phyloP scores from a whole-genome alignment of 2,113 vertebrate genomes.

The Brachirus orientalis region DNA sequence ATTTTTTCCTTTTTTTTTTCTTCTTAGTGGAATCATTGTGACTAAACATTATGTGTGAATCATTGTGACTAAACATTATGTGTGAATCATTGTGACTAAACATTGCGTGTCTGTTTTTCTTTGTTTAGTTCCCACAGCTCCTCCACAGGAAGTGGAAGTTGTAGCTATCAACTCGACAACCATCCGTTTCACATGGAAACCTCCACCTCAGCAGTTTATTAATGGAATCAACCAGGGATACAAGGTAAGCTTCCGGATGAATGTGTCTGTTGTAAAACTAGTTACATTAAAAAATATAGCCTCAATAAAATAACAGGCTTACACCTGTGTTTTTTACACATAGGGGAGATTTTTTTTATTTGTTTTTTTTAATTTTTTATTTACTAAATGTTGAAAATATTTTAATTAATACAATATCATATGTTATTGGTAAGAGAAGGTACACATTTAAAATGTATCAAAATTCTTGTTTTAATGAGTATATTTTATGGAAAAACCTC shows the following conservation, averaged over 20 bases:
- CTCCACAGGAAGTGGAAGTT: slow-evolving; percentile 90
- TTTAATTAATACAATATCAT: too few relatives aligned
- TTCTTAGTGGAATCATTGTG: not conserved
- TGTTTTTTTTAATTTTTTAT: too few relatives aligned
- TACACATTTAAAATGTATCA: too few relatives aligned
- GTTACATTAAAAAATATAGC: too few relatives aligned
- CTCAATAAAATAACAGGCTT: too few relatives aligned
- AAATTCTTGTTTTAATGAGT: not conserved
- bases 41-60: too few relatives aligned
- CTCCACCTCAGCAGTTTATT: slow-evolving; percentile 95
- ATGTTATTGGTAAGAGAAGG: too few relatives aligned
- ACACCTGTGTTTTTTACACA: too few relatives aligned
- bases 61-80: not conserved
- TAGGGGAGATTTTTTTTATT: too few relatives aligned
- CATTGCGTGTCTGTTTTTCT: slow-evolving; percentile 31
- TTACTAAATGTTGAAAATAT: too few relatives aligned
- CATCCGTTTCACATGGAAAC: slow-evolving; percentile 91
- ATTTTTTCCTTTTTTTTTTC: not conserved
- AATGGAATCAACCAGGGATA: slow-evolving; percentile 98
- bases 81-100: slow-evolving; percentile 23
- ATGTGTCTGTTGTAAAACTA: not conserved
- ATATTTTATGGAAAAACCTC: slow-evolving; percentile 11
- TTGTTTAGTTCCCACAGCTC: slow-evolving; percentile 92
- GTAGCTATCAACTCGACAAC: slow-evolving; percentile 92
- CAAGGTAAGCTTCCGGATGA: slow-evolving; percentile 83